Conservation (phyloP, 2,888 invertebrate genomes). For the Andricus quercusramuli region DNA sequence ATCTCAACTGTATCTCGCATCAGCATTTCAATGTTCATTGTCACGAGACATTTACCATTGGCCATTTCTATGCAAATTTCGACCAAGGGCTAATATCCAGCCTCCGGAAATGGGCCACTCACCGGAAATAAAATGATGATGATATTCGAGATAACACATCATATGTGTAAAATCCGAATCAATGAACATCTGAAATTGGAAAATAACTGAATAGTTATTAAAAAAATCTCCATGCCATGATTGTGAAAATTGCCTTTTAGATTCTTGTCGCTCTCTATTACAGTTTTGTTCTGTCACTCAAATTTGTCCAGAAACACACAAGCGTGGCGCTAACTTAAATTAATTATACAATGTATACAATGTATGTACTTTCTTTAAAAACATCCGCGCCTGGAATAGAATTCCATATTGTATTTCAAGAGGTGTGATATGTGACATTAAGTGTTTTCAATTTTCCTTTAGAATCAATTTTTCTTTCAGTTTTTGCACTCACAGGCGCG, state of each 20-base stretch:
- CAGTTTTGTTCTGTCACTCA: conserved; percentile 37
- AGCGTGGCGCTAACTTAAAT: conserved; percentile 38
- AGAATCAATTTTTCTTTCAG: background rate
- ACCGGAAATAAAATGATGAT: conserved; percentile 66
- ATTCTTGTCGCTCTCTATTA: conserved; percentile 27
- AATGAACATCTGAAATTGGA: conserved; percentile 2
- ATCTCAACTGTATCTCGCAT: background rate
- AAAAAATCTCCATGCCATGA: conserved; percentile 19
- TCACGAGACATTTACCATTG: conserved; percentile 59
- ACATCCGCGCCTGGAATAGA: conserved; percentile 40
- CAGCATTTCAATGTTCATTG: conserved; percentile 46
- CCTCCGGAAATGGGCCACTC: conserved; percentile 63
- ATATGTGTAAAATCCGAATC: background rate
- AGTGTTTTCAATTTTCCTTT: background rate
- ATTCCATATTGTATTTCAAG: conserved; percentile 4
- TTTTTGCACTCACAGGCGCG: conserved; percentile 29
- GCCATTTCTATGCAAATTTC: conserved; percentile 65
- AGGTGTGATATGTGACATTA: conserved; percentile 22
- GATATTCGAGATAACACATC: conserved; percentile 19
- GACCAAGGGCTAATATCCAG: conserved; percentile 60
- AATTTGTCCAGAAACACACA: conserved; percentile 39
- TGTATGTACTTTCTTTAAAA: conserved; percentile 14
- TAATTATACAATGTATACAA: conserved; percentile 13
- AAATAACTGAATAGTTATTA: background rate
- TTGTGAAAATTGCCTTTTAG: conserved; percentile 30